phyloP scores from a whole-genome alignment of 2,888 invertebrate species.

The Caenorhabditis sulstoni region DNA sequence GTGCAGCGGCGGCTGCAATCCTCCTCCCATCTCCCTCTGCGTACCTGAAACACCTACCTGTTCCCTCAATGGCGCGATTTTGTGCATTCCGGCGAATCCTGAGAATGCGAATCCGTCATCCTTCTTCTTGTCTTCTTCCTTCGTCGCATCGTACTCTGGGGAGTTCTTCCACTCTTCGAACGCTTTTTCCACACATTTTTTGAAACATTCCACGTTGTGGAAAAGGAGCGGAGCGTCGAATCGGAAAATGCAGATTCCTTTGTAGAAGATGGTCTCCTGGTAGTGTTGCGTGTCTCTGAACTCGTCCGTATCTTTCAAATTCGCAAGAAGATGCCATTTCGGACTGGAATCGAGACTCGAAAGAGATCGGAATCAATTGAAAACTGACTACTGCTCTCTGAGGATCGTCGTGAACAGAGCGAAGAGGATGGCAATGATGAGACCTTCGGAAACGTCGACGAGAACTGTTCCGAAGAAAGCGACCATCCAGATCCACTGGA shows the following conservation, averaged over 20 bases:
- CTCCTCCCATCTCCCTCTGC: no score
- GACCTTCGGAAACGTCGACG: constrained; percentile 79
- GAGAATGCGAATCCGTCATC: constrained; percentile 1
- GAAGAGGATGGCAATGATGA: constrained; percentile 76
- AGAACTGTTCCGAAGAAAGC: constrained; percentile 78
- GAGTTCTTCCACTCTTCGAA: constrained; percentile 65
- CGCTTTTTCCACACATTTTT: constrained; percentile 61
- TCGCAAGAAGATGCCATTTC: constrained; percentile 77
- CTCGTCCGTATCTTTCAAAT: constrained; percentile 74
- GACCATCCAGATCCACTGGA: constrained; percentile 80
- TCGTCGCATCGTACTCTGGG: constrained; percentile 61
- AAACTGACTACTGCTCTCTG: constrained; percentile 77
- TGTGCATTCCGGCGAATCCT: constrained; percentile 3
- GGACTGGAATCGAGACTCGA: constrained; percentile 62
- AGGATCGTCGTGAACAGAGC: constrained; percentile 80
- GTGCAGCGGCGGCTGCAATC: constrained; percentile 13
- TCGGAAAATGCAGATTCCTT: constrained; percentile 82
- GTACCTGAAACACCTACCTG: neutral
- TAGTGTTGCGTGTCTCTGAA: constrained; percentile 76
- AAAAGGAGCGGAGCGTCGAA: constrained; percentile 82
- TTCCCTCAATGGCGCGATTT: constrained; percentile 16
- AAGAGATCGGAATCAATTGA: no score
- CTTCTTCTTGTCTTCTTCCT: constrained; percentile 32
- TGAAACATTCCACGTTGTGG: constrained; percentile 81
- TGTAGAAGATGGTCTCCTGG: constrained; percentile 58